Base-by-base conservation (phyloP, 2,113 vertebrate genomes). In the Dipodomys stephensi region DNA sequence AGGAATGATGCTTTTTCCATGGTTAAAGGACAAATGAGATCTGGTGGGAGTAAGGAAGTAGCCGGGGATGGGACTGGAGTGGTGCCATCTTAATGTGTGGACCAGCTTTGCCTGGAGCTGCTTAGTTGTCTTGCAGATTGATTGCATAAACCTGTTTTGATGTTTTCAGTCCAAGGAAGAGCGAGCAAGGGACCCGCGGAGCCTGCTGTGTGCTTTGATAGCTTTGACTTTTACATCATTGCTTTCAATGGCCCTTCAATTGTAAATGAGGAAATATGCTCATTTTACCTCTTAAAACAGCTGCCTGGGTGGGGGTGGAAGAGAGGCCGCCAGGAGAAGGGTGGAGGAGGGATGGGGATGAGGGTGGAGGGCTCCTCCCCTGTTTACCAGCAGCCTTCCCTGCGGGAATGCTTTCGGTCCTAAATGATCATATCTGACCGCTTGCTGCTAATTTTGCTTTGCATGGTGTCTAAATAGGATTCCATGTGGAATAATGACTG, bases 351-450 rank as follows among this genome's bases (percentile, higher is more conserved):
- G 4, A 2, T 10, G 4, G 82, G 27, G 27, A 25, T 57, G 25
- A 11, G 1, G n/a, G 60, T 13, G 16, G 76, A 44, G 53, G 9
- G 71, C 1, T 46, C 32, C 13, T 1, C 15, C 11, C 22, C 23
- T 30, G 27, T 6, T 10, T 32, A 27, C 20, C 10, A 62, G 39
- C 6, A 16, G 53, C 23, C 39, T 32, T 12, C 0, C 1, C 1
- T 2, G 3, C 53, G 0, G 0, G 27, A 27, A 1, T 12, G 9
- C n/a, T 64, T 57, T 57, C 25, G 22, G 23, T n/a, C 35, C 4
- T 2, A 23, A 6, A 7, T 3, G 20, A 25, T 39, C 57, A 8
- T 6, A 0, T 3, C 64, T 28, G 73, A 57, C 15, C 8, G 60
- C 44, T 44, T 6, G 4, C 15, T 62, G 67, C 32, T 89, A 4